phyloP scores from a whole-genome alignment of 2,888 invertebrate genomes.

The Eumerus sabulonum region DNA sequence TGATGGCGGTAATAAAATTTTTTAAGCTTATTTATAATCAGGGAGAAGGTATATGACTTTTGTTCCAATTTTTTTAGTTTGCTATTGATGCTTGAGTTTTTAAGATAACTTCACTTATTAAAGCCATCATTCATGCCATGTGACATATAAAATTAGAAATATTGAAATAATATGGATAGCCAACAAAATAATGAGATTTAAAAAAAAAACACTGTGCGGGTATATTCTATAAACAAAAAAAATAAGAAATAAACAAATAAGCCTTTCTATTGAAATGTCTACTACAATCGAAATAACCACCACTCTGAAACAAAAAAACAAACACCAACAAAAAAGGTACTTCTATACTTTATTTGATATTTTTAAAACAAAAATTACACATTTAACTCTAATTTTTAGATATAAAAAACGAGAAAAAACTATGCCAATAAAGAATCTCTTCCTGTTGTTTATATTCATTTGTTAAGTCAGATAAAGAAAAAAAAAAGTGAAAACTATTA shows the following conservation, averaged over 20 bases:
- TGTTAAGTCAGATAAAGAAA: constrained; percentile 26
- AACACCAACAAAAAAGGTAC: constrained; percentile 38
- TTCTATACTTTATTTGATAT: constrained; percentile 33
- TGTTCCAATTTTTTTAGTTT: no score
- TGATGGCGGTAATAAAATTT: no score
- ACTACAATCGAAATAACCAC: constrained; percentile 61
- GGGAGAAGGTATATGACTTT: no score
- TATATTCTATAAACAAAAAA: neutral
- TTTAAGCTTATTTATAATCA: no score
- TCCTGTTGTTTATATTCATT: constrained; percentile 64
- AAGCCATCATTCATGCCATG: no score
- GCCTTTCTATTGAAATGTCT: constrained; percentile 13
- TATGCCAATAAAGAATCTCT: constrained; percentile 59
- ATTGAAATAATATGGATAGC: no score
- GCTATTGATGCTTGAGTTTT: no score
- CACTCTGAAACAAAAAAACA: constrained; percentile 40
- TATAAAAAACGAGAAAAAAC: constrained; percentile 15
- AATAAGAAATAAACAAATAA: constrained; percentile 15
- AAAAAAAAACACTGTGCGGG: no score
- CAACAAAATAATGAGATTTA: no score
- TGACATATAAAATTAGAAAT: no score
- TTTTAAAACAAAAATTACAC: constrained; percentile 7
- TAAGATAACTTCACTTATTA: no score
- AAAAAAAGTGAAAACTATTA: constrained; percentile 25
- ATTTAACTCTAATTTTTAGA: constrained; percentile 36